Evolutionary conservation across 2,888 invertebrate species (phyloP), one percentile per base, ranked within the genome.

Genomic region (Nomada ruficornis): DNA sequence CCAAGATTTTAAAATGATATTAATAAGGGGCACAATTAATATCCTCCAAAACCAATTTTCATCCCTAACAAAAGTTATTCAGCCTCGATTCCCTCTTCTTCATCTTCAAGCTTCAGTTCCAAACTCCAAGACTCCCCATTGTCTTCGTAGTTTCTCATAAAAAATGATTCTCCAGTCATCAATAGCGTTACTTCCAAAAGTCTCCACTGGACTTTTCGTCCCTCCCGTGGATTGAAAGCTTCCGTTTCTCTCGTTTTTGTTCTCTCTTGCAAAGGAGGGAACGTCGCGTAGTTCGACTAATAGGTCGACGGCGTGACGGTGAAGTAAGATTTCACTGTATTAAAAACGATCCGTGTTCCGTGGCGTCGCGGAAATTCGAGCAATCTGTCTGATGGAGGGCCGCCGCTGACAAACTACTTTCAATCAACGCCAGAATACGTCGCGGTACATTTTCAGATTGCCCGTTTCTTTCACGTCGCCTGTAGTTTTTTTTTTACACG

Each of bases 351-450:
- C 47, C 64, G 36, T 47, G n/a, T 52, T n/a, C 52, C 18, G 57
- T 26, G 59, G 74, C 26, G 42, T 44, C 42, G 13, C 64, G 50
- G 72, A 81, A 62, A 68, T 74, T 68, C 82, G 68, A 63, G 82
- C 72, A 82, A 82, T 82, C 76, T 82, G 65, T 63, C 82, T 76
- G 82, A 82, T 80, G 82, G 82, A 71, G 62, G 52, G 26, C 44
- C 64, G 57, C 54, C 57, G 57, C 47, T 75, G 82, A 71, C 81
- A 81, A 82, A 75, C 82, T 75, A 75, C 82, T 81, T 81, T 74
- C 82, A 80, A 80, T 80, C 73, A 73, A 54, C 73, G 73, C 23
- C 36, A 69, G 80, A 69, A 73, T 73, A 57, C 42, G 59, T 59
- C 59, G 70, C 73, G 81, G 63, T 60, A 59, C 80, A 80, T 81